phyloP scores from a whole-genome alignment of 2,113 vertebrate species.

The Neomonachus schauinslandi region DNA sequence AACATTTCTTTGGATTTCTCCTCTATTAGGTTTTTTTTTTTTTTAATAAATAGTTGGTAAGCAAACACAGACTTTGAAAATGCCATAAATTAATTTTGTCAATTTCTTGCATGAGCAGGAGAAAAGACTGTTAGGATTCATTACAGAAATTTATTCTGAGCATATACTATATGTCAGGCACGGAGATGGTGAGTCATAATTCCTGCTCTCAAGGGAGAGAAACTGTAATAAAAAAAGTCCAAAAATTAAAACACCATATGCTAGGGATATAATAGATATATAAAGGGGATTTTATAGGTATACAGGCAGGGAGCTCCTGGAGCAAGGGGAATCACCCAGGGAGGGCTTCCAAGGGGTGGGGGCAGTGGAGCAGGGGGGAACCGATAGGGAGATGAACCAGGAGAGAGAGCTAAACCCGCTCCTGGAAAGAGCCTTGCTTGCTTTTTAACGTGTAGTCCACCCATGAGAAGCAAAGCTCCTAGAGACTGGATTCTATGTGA shows the following conservation, averaged over 20 bases:
- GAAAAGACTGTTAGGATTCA: background rate
- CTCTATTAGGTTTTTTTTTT: background rate
- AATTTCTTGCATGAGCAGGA: background rate
- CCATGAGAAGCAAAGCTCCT: background rate
- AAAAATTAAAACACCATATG: background rate
- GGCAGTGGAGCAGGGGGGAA: background rate
- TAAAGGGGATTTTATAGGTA: background rate
- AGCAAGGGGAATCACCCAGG: background rate
- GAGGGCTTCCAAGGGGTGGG: background rate
- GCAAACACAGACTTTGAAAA: background rate
- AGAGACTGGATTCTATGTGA: background rate
- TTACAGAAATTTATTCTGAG: background rate
- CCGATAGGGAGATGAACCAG: background rate
- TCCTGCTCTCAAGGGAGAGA: background rate
- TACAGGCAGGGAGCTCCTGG: too few relatives aligned
- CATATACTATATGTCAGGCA: background rate
- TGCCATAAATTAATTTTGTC: background rate
- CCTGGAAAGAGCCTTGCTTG: background rate
- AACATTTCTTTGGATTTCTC: conserved; percentile 4
- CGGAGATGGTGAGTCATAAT: background rate
- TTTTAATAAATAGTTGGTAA: background rate
- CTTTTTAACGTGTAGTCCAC: background rate
- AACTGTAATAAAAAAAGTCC: background rate
- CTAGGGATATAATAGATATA: background rate
- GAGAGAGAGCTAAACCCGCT: too few relatives aligned